phyloP scores from a whole-genome alignment of 2,888 invertebrate species.

The Lissocephala sabroskyi region DNA sequence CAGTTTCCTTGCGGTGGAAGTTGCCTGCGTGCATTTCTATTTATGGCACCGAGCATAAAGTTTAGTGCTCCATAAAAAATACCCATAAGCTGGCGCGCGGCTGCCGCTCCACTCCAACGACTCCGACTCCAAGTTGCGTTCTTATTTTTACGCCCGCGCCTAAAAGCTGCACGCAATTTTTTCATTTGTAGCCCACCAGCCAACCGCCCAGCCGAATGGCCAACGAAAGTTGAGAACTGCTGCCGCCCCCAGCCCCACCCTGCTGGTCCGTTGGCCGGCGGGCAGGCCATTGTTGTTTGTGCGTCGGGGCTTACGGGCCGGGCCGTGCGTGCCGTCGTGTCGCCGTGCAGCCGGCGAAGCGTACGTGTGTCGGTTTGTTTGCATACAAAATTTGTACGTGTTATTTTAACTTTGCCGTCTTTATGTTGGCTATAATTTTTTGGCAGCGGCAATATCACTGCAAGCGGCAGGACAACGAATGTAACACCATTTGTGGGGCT shows the following conservation, averaged over 20 bases:
- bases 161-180: slow-evolving; percentile 59
- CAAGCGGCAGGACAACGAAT: not conserved
- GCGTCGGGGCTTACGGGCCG: not conserved
- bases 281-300: not conserved
- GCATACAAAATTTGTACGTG: slow-evolving; percentile 50
- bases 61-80: slow-evolving; percentile 44
- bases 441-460: slow-evolving; percentile 10
- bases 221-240: slow-evolving; percentile 17
- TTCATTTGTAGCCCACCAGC: slow-evolving; percentile 38
- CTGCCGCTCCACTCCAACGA: no score
- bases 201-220: no score
- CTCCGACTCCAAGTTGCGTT: slow-evolving; percentile 20
- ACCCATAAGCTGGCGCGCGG: no score
- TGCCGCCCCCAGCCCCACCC: not conserved
- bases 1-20: slow-evolving; percentile 24
- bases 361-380: slow-evolving; percentile 37
- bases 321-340: slow-evolving; percentile 16
- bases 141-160: slow-evolving; percentile 34
- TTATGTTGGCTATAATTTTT: slow-evolving; percentile 27
- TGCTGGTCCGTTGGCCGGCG: not conserved
- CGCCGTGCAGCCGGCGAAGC: slow-evolving; percentile 1
- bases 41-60: slow-evolving; percentile 54
- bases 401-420: slow-evolving; percentile 38
- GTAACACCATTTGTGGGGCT: not conserved
- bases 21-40: slow-evolving; percentile 54